A percentile compares a stretch with the other conserved stretches of the same genome.
Evolutionary conservation across 2,113 vertebrate genomes (phyloP).

Genomic region (Ellobius talpinus): DNA sequence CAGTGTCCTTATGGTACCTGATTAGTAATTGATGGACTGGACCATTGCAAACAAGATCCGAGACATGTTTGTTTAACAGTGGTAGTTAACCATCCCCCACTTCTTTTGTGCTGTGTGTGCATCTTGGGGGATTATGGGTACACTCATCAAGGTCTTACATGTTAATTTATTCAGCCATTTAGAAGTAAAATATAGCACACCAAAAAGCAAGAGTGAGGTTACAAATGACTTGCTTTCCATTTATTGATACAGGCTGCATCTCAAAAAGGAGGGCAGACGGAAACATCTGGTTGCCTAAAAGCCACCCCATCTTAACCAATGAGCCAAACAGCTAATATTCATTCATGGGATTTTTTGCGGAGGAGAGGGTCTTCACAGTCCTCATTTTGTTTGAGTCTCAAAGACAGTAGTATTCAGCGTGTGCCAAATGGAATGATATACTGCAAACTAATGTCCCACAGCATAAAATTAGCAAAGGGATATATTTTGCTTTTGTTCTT

Average conservation of each 20-base stretch:
- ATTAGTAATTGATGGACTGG: background rate
- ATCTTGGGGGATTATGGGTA: slow-evolving; percentile 45
- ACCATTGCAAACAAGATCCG: background rate
- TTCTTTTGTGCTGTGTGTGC: slow-evolving; percentile 42
- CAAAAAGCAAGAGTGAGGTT: background rate
- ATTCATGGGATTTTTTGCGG: background rate
- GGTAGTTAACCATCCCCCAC: slow-evolving; percentile 27
- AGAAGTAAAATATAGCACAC: background rate
- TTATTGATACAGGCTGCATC: background rate
- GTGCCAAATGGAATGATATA: background rate
- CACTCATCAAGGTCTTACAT: slow-evolving; percentile 38
- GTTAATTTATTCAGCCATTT: slow-evolving; percentile 42
- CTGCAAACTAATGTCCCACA: background rate
- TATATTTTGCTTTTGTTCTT: background rate
- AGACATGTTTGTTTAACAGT: slow-evolving; percentile 51
- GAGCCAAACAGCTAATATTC: background rate
- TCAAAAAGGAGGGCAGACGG: background rate
- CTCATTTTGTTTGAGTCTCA: background rate
- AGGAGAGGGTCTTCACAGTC: background rate
- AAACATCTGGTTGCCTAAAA: background rate
- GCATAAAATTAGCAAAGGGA: background rate
- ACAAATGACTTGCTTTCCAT: background rate
- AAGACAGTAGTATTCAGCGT: background rate
- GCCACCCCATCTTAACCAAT: background rate
- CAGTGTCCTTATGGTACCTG: background rate